Evolutionary conservation across 64 coral and sea anemone species (phyloP), one percentile per base, ranked within the genome.

Genomic region (Dendronephthya gigantea): DNA sequence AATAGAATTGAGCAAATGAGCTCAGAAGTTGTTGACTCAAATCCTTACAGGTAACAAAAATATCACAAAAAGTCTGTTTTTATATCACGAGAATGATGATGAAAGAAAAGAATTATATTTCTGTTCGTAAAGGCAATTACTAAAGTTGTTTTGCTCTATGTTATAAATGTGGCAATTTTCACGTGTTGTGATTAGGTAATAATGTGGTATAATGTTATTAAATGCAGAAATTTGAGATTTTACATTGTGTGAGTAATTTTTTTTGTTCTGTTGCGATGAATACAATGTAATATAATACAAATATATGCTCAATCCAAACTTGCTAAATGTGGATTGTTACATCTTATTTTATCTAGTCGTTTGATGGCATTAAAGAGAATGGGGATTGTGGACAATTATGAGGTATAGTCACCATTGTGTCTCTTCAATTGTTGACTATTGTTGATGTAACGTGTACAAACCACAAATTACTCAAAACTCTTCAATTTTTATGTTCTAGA

Each of bases 351-450:
- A 85, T 85, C 62, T 37, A 98, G 95, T 83, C 95, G 95, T 33
- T 86, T 98, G 84, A 98, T 98, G 95, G 95, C 95, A 55, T 70
- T 98, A 82, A 98, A 98, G 37, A 91, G 95, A 93, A 98, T 98
- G 95, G 95, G 95, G 34, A 98, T 98, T 55, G 95, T 98, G 27
- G 87, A 93, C 34, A 93, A 98, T 48, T 98, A 98, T 92, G 92
- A 98, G 87, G 95, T 98, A 45, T 45, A 6, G 41, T 45, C 41
- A 45, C 41, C 41, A 45, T 45, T 45, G 11, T n/a, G n/a, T n/a
- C n/a, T n/a, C n/a, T n/a, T n/a, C n/a, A n/a, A 45, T 45, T 6
- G 11, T 11, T 45, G 41, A 45, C 41, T 45, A 45, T 45, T 6
- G 41, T 45, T 45, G n/a, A n/a, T n/a, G n/a, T n/a, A n/a, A n/a